phyloP scores from a whole-genome alignment of 2,113 vertebrate genomes.

The Trochalopteron elliotii region DNA sequence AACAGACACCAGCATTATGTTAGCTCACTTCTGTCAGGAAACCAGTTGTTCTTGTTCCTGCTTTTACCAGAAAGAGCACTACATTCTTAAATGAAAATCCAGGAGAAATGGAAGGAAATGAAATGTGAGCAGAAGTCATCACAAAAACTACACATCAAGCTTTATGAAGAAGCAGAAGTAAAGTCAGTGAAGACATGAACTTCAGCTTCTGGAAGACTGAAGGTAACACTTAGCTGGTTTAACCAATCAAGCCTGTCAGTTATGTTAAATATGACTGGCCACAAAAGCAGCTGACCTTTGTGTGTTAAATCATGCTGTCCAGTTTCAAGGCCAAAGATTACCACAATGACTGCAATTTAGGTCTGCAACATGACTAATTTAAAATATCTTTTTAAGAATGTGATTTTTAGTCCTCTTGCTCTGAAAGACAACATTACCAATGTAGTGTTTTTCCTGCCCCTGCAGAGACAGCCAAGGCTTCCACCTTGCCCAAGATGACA shows the following conservation, averaged over 20 bases:
- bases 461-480: not conserved
- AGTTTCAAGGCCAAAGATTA: slow-evolving; percentile 13
- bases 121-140: not conserved
- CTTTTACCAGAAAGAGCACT: not conserved
- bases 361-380: not conserved
- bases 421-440: not conserved
- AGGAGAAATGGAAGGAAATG: not conserved
- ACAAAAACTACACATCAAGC: not conserved
- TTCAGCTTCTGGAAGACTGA: not conserved
- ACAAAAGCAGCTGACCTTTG: not conserved
- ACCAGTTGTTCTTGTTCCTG: not conserved
- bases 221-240: not conserved
- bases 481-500: not conserved
- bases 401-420: not conserved
- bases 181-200: not conserved
- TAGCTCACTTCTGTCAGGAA: not conserved
- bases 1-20: not conserved
- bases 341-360: not conserved
- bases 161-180: not conserved
- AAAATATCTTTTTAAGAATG: not conserved
- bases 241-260: not conserved
- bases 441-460: not conserved
- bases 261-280: not conserved
- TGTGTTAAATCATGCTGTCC: not conserved
- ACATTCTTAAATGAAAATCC: not conserved